Conservation (phyloP, 2,797 vertebrate genomes). For the Poeciliopsis gracilis region DNA sequence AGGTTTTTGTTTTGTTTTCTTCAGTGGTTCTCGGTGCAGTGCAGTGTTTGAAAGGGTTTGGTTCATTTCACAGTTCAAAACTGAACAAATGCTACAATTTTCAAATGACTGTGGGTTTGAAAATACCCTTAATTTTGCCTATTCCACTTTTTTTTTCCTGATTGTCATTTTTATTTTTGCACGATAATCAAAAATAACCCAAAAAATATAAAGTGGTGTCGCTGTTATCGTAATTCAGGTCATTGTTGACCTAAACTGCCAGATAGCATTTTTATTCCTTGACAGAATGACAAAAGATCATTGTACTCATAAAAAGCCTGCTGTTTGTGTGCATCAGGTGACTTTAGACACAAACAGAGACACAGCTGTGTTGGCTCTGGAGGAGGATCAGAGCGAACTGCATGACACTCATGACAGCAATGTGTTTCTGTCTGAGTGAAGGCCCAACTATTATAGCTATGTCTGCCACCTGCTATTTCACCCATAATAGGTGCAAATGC, state of each 20-base stretch:
- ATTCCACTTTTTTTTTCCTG: neutral
- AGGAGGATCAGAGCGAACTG: constrained; percentile 28
- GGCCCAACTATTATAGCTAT: neutral
- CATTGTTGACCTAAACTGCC: neutral
- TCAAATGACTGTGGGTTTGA: neutral
- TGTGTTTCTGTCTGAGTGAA: neutral
- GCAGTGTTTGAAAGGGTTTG: no score
- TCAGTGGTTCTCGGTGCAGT: no score
- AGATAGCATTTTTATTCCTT: neutral
- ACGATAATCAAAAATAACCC: neutral
- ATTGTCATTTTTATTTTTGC: neutral
- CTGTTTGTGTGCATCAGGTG: constrained; percentile 18
- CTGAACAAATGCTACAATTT: no score
- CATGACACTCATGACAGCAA: constrained; percentile 1
- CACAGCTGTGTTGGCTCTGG: constrained; percentile 34
- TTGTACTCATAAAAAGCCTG: constrained; percentile 11
- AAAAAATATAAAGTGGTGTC: neutral
- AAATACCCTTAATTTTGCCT: neutral
- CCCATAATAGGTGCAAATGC: neutral
- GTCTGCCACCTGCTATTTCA: neutral
- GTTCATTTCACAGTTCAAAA: no score
- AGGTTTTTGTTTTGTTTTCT: no score
- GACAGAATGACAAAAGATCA: constrained; percentile 2
- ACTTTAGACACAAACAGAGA: constrained; percentile 23
- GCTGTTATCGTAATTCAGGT: neutral